Conservation (phyloP, 2,888 invertebrate genomes). For the Napeogenes sylphis region DNA sequence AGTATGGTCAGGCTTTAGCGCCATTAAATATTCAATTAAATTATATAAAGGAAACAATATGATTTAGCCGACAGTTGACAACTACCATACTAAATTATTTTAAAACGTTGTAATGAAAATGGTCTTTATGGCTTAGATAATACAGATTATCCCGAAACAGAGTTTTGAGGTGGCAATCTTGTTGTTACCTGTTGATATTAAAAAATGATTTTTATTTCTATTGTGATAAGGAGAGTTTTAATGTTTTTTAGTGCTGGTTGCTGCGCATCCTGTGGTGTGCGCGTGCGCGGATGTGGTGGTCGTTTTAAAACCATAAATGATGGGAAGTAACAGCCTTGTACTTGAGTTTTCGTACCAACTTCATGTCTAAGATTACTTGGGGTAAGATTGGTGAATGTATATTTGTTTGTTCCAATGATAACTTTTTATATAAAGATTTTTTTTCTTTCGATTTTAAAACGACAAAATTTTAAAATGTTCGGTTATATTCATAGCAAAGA, state of each 20-base stretch:
- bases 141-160: slow-evolving; percentile 20
- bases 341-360: slow-evolving; percentile 17
- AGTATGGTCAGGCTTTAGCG: slow-evolving; percentile 9
- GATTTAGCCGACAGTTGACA: slow-evolving; percentile 31
- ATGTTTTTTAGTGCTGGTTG: neutral
- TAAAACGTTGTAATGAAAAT: slow-evolving; percentile 16
- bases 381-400: neutral
- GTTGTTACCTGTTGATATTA: neutral
- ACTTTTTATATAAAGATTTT: neutral
- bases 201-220: slow-evolving; percentile 31
- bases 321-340: slow-evolving; percentile 29
- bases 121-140: slow-evolving; percentile 23
- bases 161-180: slow-evolving; percentile 16
- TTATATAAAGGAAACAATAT: slow-evolving; percentile 38
- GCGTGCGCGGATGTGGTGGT: slow-evolving; percentile 64
- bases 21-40: slow-evolving; percentile 31
- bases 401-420: neutral
- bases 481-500: too few species aligned
- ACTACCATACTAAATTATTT: slow-evolving; percentile 16
- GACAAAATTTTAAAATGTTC: too few species aligned
- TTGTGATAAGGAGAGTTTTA: slow-evolving; percentile 22
- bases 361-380: slow-evolving; percentile 10
- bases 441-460: neutral
- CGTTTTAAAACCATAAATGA: slow-evolving; percentile 38
- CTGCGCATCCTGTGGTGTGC: slow-evolving; percentile 57